These are phyloP conservation scores for Lepidiolamprologus cunningtoni DNA, from an alignment of 2,113 vertebrate species.

Conservation along the genomic window DNA sequence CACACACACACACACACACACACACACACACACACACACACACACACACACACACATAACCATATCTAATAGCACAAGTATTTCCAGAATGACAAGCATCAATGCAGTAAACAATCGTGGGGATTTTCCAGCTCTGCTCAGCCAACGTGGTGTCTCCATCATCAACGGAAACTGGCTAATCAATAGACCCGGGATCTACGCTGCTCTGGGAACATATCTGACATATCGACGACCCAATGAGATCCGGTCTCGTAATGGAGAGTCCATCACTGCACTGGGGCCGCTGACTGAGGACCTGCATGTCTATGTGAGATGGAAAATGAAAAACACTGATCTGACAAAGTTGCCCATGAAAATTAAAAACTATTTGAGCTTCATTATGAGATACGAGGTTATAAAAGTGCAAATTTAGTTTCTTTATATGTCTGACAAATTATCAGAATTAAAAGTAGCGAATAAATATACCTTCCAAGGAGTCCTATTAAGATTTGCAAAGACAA, in stretches of 20 bases:
- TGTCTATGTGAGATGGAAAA: slow-evolving; percentile 53
- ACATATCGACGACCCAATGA: slow-evolving; percentile 88
- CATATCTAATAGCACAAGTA: not conserved
- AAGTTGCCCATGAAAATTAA: not conserved
- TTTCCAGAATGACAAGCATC: not conserved
- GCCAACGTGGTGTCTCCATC: slow-evolving; percentile 78
- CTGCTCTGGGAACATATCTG: slow-evolving; percentile 81
- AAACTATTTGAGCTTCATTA: not conserved
- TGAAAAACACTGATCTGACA: not conserved
- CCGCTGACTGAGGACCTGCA: slow-evolving; percentile 84
- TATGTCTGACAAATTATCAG: not conserved
- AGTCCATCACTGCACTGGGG: slow-evolving; percentile 84
- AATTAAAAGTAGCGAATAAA: not conserved
- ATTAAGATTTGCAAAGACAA: not conserved
- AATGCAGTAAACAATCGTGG: not conserved
- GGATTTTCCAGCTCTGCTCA: slow-evolving; percentile 74
- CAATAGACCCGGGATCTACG: slow-evolving; percentile 81
- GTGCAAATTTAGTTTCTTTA: not conserved
- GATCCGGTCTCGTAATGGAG: slow-evolving; percentile 85
- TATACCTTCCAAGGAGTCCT: not conserved
- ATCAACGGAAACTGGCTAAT: slow-evolving; percentile 94
- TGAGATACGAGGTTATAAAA: not conserved
- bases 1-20: not conserved
- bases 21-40: not conserved
- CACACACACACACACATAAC: not conserved